Conservation (phyloP, 2,888 invertebrate species). For the Tetragonisca angustula region DNA sequence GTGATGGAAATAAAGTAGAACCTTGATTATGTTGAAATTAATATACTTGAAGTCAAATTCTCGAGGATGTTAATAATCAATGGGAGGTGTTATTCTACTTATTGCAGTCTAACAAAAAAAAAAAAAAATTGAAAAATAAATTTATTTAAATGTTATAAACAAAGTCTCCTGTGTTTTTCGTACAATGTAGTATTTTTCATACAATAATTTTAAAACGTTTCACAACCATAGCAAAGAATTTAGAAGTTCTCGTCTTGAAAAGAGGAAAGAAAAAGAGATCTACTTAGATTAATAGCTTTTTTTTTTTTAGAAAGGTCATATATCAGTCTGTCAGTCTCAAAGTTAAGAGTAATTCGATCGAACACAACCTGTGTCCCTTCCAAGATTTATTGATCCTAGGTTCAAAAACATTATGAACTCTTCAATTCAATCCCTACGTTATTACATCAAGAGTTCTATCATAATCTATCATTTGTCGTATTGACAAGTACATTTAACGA, state of each 20-base stretch:
- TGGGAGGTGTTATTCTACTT: too few species aligned
- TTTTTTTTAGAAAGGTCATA: background rate
- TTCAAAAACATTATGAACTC: constrained; percentile 15
- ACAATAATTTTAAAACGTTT: background rate
- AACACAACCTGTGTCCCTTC: background rate
- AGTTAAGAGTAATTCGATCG: background rate
- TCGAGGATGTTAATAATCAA: too few species aligned
- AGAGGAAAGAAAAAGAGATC: background rate
- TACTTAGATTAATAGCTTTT: background rate
- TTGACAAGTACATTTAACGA: background rate
- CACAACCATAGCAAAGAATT: background rate
- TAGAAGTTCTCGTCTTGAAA: background rate
- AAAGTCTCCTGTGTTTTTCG: background rate
- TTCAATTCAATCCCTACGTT: background rate
- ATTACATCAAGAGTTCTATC: background rate
- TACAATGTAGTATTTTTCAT: background rate
- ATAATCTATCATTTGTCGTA: background rate
- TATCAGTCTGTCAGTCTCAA: background rate
- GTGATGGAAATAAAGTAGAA: too few species aligned
- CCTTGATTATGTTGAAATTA: too few species aligned
- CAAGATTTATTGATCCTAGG: constrained; percentile 16
- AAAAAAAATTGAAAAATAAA: background rate
- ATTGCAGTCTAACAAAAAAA: too few species aligned
- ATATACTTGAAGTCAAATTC: too few species aligned
- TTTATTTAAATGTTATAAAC: background rate